phyloP scores from a whole-genome alignment of 1,140 invertebrate genomes.

The Armadillidium nasatum region DNA sequence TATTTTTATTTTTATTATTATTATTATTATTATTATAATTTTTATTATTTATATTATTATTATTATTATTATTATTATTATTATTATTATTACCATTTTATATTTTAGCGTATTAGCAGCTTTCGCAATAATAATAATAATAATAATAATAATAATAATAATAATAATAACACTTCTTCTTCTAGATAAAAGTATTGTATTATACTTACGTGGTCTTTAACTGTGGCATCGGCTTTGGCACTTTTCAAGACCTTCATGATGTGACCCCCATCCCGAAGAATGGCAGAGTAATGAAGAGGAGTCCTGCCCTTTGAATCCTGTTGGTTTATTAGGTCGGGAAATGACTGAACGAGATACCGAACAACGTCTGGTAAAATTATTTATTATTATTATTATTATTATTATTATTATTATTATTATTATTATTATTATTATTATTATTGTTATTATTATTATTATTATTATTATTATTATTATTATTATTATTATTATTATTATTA shows the following conservation, averaged over 20 bases:
- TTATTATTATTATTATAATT: too few species aligned
- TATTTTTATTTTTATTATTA: too few species aligned
- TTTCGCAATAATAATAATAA: too few species aligned
- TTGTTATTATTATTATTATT: not conserved
- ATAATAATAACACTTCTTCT: too few species aligned
- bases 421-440: constrained; percentile 12
- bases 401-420: not conserved
- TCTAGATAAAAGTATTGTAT: too few species aligned
- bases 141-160: too few species aligned
- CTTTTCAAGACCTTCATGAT: constrained; percentile 80
- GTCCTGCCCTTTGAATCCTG: constrained; percentile 74
- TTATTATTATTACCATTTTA: too few species aligned
- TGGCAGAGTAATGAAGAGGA: constrained; percentile 84
- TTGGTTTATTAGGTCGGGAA: constrained; percentile 63
- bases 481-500: too few species aligned
- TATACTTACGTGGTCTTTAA: constrained; percentile 76
- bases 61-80: too few species aligned
- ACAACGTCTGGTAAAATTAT: constrained; percentile 25
- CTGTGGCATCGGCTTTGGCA: constrained; percentile 73
- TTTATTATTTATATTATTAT: too few species aligned
- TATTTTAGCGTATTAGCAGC: too few species aligned
- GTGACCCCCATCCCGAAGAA: constrained; percentile 76
- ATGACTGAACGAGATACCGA: constrained; percentile 56
- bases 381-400: not conserved
- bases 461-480: too few species aligned